Base-by-base conservation (phyloP, 1,140 invertebrate species). In the Drosophila rhopaloa region DNA sequence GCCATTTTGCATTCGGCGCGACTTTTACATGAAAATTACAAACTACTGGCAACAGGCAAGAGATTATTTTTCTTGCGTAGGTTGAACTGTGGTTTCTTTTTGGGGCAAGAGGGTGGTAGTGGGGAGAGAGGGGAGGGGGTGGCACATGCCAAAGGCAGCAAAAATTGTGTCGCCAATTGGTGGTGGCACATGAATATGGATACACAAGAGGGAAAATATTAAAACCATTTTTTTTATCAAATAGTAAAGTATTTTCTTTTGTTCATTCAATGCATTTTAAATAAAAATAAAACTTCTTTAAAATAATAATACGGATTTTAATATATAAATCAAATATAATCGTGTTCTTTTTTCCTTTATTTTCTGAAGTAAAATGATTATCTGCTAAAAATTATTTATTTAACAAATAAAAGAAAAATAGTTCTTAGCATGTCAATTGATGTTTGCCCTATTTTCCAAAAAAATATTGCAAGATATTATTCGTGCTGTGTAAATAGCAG, bases 21-120 rank as follows among this genome's bases (percentile, higher is more conserved):
- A 89, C 80, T 88, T 89, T 83, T 88, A 88, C 84, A 88, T 89
- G 84, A 88, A 88, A 88, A 88, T 89, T 88, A 88, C 84, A 88
- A 89, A 88, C 84, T 88, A 88, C 84, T 88, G 84, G 79, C 83
- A 84, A 83, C 76, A 71, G 58, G 78, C 66, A 53, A 58, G 48
- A 70, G 61, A 48, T 59, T 75, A 51, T 70, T 62, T 47, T 61
- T 57, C 61, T 72, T 88, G 83, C 83, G 84, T 83, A 88, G 79
- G 83, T 76, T 76, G 73, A 38, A 19, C 57, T 47, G 67, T 46
- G 38, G 14, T 54, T 29, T 51, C 10, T 53, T 53, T 53, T 37
- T 35, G 10, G 38, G 32, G 55, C 14, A 53, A 5, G 0, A 29
- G 27, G 27, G 4, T 24, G 24, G 24, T 24, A 24, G 24, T 24